phyloP scores from a whole-genome alignment of 2,888 invertebrate species.

The Plebejus argus region DNA sequence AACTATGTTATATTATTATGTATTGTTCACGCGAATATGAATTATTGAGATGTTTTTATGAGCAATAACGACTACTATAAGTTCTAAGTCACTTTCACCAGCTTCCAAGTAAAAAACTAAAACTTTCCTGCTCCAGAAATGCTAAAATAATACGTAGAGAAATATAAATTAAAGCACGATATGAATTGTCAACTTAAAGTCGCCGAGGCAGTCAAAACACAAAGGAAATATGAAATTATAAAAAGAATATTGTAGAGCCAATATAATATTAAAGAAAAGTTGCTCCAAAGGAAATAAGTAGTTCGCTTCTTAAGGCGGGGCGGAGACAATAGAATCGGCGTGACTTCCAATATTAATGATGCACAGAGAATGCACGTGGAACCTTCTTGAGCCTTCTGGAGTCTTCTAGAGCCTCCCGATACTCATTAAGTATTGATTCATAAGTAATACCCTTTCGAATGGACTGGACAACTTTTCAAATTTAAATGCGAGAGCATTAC shows the following conservation, averaged over 20 bases:
- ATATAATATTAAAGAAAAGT: conserved; percentile 63
- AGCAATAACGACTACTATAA: neutral
- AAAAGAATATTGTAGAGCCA: conserved; percentile 46
- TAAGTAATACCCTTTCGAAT: conserved; percentile 76
- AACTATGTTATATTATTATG: neutral
- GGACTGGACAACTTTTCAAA: conserved; percentile 69
- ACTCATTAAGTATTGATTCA: conserved; percentile 80
- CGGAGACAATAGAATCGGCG: conserved; percentile 70
- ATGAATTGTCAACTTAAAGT: conserved; percentile 27
- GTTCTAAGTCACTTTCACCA: neutral
- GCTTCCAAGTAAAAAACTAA: neutral
- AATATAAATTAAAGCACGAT: neutral
- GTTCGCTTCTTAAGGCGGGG: conserved; percentile 67
- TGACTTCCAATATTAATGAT: conserved; percentile 79
- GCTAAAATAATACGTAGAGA: neutral
- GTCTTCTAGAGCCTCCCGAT: conserved; percentile 65
- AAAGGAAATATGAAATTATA: conserved; percentile 35
- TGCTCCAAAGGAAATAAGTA: conserved; percentile 71
- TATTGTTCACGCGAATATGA: conserved; percentile 5
- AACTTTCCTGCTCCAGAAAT: neutral
- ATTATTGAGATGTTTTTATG: neutral
- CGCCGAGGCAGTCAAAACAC: conserved; percentile 28
- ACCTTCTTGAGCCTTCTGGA: conserved; percentile 49
- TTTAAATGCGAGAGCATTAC: conserved; percentile 66
- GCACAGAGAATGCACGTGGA: conserved; percentile 72